phyloP scores from a whole-genome alignment of 2,888 invertebrate genomes.

The Icerya purchasi region DNA sequence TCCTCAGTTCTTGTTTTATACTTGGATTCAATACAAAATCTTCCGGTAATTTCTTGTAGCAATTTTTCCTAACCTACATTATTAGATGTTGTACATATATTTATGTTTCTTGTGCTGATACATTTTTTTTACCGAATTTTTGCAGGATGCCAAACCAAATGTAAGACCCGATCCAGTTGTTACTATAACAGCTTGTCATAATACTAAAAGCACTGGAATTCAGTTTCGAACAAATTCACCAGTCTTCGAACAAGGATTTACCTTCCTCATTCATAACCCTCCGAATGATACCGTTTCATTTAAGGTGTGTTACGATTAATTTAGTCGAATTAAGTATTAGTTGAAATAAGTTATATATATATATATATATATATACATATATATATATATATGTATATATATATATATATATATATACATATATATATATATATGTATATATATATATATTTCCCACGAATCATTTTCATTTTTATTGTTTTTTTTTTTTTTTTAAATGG shows the following conservation, averaged over 20 bases:
- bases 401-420: too few relatives aligned
- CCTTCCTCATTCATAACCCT: constrained; percentile 78
- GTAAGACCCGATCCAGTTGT: constrained; percentile 63
- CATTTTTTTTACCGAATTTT: constrained; percentile 1
- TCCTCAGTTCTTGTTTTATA: constrained; percentile 63
- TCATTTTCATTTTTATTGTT: too few relatives aligned
- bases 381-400: background rate
- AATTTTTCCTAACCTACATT: background rate
- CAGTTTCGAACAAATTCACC: constrained; percentile 69
- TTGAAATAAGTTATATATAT: background rate
- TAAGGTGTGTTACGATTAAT: constrained; percentile 33
- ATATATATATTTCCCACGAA: too few relatives aligned
- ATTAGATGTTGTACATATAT: background rate
- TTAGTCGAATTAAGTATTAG: background rate
- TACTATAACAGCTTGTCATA: constrained; percentile 54
- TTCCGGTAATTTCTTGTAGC: constrained; percentile 48
- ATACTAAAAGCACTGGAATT: constrained; percentile 46
- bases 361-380: constrained; percentile 1
- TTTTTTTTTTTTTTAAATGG: too few relatives aligned
- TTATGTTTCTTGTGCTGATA: background rate
- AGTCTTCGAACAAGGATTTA: constrained; percentile 80
- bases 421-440: too few relatives aligned
- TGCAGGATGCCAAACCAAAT: constrained; percentile 34
- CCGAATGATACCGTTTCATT: constrained; percentile 68
- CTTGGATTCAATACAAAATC: constrained; percentile 73